Evolutionary conservation across 1,140 invertebrate genomes (phyloP).

Genomic region (Samia ricini): DNA sequence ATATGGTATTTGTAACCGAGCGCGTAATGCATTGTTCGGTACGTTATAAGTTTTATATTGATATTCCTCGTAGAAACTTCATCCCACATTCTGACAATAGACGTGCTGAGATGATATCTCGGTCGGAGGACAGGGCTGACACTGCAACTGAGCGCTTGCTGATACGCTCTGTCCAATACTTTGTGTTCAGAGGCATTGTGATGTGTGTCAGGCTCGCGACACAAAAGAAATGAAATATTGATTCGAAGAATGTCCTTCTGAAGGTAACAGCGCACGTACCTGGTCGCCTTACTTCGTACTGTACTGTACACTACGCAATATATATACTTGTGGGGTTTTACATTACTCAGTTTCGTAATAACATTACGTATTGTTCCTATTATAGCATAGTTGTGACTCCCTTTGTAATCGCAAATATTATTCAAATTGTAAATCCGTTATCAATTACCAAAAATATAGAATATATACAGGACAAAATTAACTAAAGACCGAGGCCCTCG

Average conservation of each 20-base stretch:
- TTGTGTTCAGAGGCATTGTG: not conserved
- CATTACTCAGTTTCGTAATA: not conserved
- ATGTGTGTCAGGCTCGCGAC: not conserved
- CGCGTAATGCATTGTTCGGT: not conserved
- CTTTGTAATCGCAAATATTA: not conserved
- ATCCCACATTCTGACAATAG: not conserved
- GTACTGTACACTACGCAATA: not conserved
- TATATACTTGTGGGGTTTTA: not conserved
- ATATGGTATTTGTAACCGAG: not conserved
- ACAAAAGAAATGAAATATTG: not conserved
- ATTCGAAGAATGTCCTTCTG: not conserved
- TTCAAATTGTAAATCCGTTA: not conserved
- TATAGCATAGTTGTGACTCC: not conserved
- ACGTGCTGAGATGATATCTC: not conserved
- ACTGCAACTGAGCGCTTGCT: not conserved
- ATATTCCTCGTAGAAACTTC: not conserved
- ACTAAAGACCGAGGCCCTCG: no score
- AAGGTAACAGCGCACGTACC: not conserved
- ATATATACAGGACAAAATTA: no score
- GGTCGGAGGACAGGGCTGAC: no score
- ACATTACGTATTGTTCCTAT: not conserved
- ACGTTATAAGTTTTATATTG: not conserved
- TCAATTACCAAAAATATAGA: no score
- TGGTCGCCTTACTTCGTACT: not conserved
- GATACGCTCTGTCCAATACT: not conserved